Evolutionary conservation across 2,888 invertebrate genomes (phyloP).

Genomic region (Tetragonula carbonaria): DNA sequence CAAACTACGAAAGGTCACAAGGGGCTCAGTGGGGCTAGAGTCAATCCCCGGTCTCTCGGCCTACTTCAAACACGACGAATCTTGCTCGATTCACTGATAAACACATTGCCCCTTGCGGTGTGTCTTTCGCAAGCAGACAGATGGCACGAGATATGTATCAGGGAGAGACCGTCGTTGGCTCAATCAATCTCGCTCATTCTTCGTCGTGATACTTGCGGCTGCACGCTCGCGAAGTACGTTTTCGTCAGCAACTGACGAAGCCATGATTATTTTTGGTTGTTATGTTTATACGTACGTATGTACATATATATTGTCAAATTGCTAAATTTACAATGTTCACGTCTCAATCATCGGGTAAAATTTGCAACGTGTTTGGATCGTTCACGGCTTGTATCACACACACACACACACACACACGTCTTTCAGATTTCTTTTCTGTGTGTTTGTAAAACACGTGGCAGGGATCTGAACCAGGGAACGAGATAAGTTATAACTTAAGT

Average conservation of each 20-base stretch:
- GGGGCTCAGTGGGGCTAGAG: constrained; percentile 50
- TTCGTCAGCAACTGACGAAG: background rate
- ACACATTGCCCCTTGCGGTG: constrained; percentile 31
- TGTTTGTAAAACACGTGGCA: too few species aligned
- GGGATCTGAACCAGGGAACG: too few species aligned
- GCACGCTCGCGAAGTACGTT: background rate
- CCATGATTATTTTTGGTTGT: constrained; percentile 9
- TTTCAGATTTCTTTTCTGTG: background rate
- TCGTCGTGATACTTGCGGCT: background rate
- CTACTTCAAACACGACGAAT: constrained; percentile 47
- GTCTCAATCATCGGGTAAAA: background rate
- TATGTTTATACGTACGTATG: too few species aligned
- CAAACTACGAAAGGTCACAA: constrained; percentile 75
- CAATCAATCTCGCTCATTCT: constrained; percentile 11
- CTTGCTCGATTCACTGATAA: constrained; percentile 51
- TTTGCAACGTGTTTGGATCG: background rate
- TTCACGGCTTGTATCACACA: background rate
- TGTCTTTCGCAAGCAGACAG: constrained; percentile 55
- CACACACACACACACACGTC: too few species aligned
- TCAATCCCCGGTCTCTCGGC: constrained; percentile 28
- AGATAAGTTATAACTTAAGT: too few species aligned
- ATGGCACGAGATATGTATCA: constrained; percentile 54
- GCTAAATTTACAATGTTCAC: background rate
- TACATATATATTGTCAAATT: background rate
- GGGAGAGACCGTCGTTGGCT: constrained; percentile 33